Evolutionary conservation across 2,113 vertebrate genomes (phyloP).

Genomic region (Sula dactylatra): DNA sequence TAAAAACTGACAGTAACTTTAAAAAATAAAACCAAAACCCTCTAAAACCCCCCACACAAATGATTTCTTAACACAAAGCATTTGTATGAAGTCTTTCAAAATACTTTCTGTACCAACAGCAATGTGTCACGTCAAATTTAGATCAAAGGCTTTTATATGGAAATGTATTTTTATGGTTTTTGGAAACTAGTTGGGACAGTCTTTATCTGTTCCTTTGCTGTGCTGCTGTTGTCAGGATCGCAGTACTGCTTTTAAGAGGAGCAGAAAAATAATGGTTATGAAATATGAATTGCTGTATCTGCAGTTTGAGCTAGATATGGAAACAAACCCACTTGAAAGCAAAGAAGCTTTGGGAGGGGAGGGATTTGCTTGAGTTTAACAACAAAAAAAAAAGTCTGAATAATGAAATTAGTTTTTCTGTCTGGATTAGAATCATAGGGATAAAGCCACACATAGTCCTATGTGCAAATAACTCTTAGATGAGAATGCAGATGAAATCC

Average conservation of each 20-base stretch:
- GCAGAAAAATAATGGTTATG: neutral
- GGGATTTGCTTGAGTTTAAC: neutral
- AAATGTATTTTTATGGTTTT: neutral
- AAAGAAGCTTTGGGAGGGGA: neutral
- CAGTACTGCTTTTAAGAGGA: neutral
- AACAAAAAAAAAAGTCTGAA: neutral
- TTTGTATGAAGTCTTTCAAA: neutral
- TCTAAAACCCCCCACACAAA: neutral
- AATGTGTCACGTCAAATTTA: neutral
- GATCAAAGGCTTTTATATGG: neutral
- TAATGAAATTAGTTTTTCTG: neutral
- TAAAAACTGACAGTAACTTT: neutral
- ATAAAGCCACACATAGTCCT: neutral
- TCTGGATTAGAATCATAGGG: neutral
- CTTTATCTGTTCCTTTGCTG: neutral
- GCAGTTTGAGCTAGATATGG: neutral
- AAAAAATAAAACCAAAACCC: neutral
- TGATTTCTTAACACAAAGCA: neutral
- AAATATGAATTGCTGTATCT: conserved; percentile 9
- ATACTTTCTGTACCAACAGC: neutral
- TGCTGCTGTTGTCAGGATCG: neutral
- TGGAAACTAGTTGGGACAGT: neutral
- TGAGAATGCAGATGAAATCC: neutral
- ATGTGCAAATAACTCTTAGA: neutral
- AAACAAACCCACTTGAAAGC: neutral